Evolutionary conservation across 2,113 vertebrate species (phyloP).

Genomic region (Prionailurus bengalensis): DNA sequence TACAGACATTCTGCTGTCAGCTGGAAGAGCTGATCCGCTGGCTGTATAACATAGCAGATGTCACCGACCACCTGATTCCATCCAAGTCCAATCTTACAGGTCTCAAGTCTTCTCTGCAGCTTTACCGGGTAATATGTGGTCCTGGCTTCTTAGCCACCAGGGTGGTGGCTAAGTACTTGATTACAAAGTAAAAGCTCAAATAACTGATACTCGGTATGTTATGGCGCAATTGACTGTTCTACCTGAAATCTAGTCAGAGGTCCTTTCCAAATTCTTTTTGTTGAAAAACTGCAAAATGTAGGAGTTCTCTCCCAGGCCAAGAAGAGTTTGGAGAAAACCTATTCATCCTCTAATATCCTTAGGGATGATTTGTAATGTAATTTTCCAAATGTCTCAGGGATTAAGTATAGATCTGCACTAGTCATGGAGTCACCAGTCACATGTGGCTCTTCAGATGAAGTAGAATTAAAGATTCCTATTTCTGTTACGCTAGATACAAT

Average conservation of each 20-base stretch:
- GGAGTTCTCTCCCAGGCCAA: not conserved
- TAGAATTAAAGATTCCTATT: not conserved
- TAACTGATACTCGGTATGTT: not conserved
- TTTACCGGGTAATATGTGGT: slow-evolving; percentile 89
- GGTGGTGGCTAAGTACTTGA: not conserved
- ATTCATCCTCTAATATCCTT: not conserved
- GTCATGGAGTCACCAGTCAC: not conserved
- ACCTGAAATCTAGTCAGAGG: slow-evolving; percentile 5
- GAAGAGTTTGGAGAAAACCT: not conserved
- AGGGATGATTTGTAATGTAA: not conserved
- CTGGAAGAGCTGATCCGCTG: slow-evolving; percentile 93
- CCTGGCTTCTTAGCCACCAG: not conserved
- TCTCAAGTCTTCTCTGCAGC: slow-evolving; percentile 89
- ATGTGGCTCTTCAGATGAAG: not conserved
- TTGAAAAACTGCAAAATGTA: slow-evolving; percentile 10
- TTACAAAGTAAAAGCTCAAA: slow-evolving; percentile 29
- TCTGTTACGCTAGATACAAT: not conserved
- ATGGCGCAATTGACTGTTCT: not conserved
- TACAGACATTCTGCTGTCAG: slow-evolving; percentile 93
- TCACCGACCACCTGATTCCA: slow-evolving; percentile 85
- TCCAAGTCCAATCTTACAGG: slow-evolving; percentile 82
- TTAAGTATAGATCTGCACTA: not conserved
- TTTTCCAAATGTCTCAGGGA: not conserved
- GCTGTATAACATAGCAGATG: slow-evolving; percentile 89
- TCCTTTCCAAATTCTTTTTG: slow-evolving; percentile 4